Evolutionary conservation across 2,888 invertebrate genomes (phyloP).

Genomic region (Deilephila elpenor): DNA sequence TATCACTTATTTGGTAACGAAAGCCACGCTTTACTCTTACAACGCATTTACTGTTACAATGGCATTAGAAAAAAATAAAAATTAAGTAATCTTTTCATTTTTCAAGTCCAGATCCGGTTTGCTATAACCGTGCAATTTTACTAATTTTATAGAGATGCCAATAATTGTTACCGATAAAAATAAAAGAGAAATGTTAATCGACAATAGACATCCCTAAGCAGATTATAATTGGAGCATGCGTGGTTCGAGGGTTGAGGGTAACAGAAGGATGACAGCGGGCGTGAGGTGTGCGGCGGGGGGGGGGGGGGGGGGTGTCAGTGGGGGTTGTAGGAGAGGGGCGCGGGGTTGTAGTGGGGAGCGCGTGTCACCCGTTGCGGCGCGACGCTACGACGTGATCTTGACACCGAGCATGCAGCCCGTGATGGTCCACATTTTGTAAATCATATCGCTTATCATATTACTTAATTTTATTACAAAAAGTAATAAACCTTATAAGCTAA

Average conservation of each 20-base stretch:
- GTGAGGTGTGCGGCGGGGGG: constrained; percentile 49
- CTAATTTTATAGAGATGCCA: neutral
- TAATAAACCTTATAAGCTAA: constrained; percentile 16
- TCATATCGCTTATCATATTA: constrained; percentile 36
- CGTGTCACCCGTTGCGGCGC: constrained; percentile 71
- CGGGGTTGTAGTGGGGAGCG: constrained; percentile 48
- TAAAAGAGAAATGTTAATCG: constrained; percentile 61
- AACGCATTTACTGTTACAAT: neutral
- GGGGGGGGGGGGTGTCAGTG: constrained; percentile 55
- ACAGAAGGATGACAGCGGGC: constrained; percentile 53
- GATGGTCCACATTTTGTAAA: constrained; percentile 64
- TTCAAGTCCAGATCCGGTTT: neutral
- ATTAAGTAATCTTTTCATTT: neutral
- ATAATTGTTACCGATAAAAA: constrained; percentile 22
- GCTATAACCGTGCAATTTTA: neutral
- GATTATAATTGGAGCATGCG: constrained; percentile 85
- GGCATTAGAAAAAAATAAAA: neutral
- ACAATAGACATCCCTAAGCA: constrained; percentile 81
- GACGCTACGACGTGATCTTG: constrained; percentile 79
- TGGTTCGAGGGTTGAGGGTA: constrained; percentile 77
- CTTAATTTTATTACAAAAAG: constrained; percentile 4
- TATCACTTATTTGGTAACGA: constrained; percentile 62
- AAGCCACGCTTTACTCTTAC: constrained; percentile 50
- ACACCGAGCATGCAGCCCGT: constrained; percentile 77
- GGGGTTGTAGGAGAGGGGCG: constrained; percentile 39